Conservation (phyloP, 1,140 invertebrate species). For the Zaprionus kolodkinae region DNA sequence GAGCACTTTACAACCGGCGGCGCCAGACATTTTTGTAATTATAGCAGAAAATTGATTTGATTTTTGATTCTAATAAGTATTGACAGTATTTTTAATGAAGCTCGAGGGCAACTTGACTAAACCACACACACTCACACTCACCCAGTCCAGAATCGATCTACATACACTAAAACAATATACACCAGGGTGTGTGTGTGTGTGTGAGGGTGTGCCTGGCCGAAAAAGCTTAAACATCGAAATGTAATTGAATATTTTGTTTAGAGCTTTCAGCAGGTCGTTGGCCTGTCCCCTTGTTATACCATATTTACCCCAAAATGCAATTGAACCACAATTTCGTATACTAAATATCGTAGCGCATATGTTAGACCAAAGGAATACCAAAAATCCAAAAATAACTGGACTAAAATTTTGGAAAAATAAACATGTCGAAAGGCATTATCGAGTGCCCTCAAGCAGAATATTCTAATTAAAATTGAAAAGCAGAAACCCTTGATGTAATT, state of each 20-base stretch:
- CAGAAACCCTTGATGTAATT: not conserved
- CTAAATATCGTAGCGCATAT: too few relatives aligned
- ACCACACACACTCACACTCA: not conserved
- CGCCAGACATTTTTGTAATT: slow-evolving; percentile 79
- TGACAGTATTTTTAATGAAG: slow-evolving; percentile 81
- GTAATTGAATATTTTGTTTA: slow-evolving; percentile 63
- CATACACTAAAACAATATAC: slow-evolving; percentile 4
- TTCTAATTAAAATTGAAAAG: not conserved
- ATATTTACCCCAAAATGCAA: not conserved
- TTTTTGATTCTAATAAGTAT: slow-evolving; percentile 82
- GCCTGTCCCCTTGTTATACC: not conserved
- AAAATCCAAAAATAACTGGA: not conserved
- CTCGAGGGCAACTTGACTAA: slow-evolving; percentile 11
- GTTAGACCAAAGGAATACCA: not conserved
- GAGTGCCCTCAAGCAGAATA: not conserved
- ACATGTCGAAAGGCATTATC: not conserved
- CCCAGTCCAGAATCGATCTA: slow-evolving; percentile 11
- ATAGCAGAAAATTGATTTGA: slow-evolving; percentile 80
- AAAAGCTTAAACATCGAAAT: slow-evolving; percentile 54
- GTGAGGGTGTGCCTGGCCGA: slow-evolving; percentile 23
- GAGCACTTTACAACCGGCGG: slow-evolving; percentile 72
- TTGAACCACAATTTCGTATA: slow-evolving; percentile 9
- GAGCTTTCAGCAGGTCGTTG: slow-evolving; percentile 40
- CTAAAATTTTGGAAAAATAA: not conserved
- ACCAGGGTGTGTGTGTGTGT: not conserved